Conservation (phyloP, 35 echinoderm and acorn worm genomes). For the Ptychodera flava region DNA sequence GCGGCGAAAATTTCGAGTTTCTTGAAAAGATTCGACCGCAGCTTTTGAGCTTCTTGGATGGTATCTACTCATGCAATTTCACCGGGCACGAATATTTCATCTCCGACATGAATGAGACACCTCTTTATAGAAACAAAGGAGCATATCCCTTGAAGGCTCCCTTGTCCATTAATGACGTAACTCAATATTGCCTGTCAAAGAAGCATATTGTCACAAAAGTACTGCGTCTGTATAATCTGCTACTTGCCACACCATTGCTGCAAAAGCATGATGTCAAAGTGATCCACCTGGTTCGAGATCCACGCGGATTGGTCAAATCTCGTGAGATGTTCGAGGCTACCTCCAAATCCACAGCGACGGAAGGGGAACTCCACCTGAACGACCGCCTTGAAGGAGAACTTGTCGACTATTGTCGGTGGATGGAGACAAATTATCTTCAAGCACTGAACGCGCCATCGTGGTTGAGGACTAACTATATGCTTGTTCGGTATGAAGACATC, state of each 20-base stretch:
- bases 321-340: neutral
- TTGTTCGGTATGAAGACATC: constrained; percentile 14
- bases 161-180: neutral
- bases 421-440: neutral
- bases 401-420: neutral
- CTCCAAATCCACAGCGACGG: neutral
- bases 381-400: neutral
- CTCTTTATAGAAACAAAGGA: neutral
- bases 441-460: neutral
- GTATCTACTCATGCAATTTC: neutral
- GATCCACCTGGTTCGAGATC: constrained; percentile 13
- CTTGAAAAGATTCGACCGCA: neutral
- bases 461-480: neutral
- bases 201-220: neutral
- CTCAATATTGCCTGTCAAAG: neutral
- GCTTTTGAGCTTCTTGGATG: neutral
- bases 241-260: neutral
- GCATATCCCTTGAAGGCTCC: neutral
- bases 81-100: neutral
- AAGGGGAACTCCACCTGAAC: neutral
- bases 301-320: constrained; percentile 1
- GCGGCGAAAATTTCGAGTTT: neutral
- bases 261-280: neutral
- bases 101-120: neutral
- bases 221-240: neutral